These are phyloP conservation scores for Labeo rohita DNA, from an alignment of 2,113 vertebrate species.

Conservation along the genomic window DNA sequence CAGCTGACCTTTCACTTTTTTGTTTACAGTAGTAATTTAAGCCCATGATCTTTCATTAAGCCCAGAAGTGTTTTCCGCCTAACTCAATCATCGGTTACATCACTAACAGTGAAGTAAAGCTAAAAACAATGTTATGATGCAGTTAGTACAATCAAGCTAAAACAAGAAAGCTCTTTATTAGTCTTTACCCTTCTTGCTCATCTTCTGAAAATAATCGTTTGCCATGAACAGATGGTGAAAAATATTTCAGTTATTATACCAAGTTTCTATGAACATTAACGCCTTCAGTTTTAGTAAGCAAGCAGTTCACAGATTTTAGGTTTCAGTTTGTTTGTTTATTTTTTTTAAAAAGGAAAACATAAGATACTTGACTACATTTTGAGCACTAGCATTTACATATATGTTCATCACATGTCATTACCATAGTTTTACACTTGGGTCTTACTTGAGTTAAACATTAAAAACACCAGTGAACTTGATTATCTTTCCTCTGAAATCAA, in stretches of 20 bases:
- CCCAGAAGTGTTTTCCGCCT: constrained; percentile 10
- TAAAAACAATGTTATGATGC: constrained; percentile 16
- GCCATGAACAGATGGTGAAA: neutral
- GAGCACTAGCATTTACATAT: neutral
- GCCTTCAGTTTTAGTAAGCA: neutral
- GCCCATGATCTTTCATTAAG: neutral
- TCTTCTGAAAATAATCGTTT: neutral
- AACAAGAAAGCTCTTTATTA: neutral
- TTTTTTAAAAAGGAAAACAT: too few relatives aligned
- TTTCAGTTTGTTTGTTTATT: too few relatives aligned
- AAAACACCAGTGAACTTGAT: neutral
- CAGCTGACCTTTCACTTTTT: neutral
- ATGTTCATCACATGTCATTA: neutral
- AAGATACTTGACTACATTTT: constrained; percentile 7
- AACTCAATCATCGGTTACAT: constrained; percentile 16
- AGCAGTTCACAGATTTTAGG: neutral
- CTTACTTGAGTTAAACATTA: neutral
- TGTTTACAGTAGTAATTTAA: constrained; percentile 4
- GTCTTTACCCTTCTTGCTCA: constrained; percentile 1
- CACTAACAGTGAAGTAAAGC: constrained; percentile 5
- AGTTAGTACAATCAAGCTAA: constrained; percentile 31
- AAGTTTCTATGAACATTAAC: neutral
- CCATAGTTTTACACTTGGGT: neutral
- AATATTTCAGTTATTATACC: neutral
- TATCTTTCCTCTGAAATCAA: neutral